Percentiles rank a stretch among this genome's conserved stretches.
Conservation (phyloP, 64 coral and sea anemone genomes). For the Hydrozoanthus tunicans region DNA sequence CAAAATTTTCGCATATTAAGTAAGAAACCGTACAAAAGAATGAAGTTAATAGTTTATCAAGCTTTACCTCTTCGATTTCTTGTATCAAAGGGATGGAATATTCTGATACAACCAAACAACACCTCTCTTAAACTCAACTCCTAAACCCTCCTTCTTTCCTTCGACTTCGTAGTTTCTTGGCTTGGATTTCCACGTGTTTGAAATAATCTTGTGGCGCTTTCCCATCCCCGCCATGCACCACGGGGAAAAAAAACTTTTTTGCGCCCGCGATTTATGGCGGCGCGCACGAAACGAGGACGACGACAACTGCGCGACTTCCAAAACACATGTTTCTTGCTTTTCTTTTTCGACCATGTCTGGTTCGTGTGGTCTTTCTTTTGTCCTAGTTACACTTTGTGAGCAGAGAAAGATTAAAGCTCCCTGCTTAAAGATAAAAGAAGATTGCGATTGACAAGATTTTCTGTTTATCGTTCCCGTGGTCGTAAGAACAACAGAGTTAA, state of each 20-base stretch:
- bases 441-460: too few species aligned
- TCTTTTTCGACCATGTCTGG: too few species aligned
- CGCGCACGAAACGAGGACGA: not conserved
- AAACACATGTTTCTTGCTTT: too few species aligned
- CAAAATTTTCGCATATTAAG: not conserved
- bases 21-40: not conserved
- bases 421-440: too few species aligned
- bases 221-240: not conserved
- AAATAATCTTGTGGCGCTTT: conserved; percentile 1
- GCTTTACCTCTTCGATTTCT: conserved; percentile 56
- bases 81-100: conserved; percentile 57
- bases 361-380: too few species aligned
- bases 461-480: too few species aligned
- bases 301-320: too few species aligned
- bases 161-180: not conserved
- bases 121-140: conserved; percentile 59
- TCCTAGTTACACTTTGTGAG: too few species aligned
- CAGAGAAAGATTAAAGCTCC: too few species aligned
- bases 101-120: conserved; percentile 53
- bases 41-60: not conserved
- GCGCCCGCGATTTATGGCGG: not conserved
- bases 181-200: conserved; percentile 60
- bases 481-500: too few species aligned
- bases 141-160: conserved; percentile 15
- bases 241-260: not conserved